Base-by-base conservation (phyloP, 2,113 vertebrate genomes). In the Centropus unirufus region DNA sequence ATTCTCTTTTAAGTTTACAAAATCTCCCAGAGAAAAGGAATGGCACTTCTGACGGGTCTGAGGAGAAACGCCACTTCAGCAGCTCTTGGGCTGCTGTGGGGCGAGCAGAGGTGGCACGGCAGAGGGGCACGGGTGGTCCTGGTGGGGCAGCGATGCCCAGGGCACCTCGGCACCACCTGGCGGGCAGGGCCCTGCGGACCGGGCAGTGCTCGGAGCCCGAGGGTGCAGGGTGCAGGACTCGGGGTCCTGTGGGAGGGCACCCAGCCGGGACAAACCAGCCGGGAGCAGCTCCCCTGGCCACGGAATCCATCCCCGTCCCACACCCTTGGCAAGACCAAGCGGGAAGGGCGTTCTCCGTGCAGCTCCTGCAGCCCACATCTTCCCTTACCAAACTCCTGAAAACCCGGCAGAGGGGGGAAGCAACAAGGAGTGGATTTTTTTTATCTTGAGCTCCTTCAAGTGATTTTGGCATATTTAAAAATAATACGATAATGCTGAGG, bases 1-100 rank as follows among this genome's bases (percentile, higher is more conserved):
- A 61, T 94, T 95, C 95, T 92, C 94, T 95, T 95, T 96, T 70
- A 96, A 96, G 96, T 92, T 96, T 93, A 97, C 72, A 62, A 94
- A 97, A 97, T 92, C 94, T 96, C 89, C 69, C 58, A 32, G 44
- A 96, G 68, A 63, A 84, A 74, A 74, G 66, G 80, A 90, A 57
- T 26, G 30, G 67, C 46, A 19, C 73, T 89, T 83, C 70, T 20
- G 84, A 69, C 12, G 21, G 12, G 4, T 30, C 27, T 8, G 39
- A 58, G 73, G 62, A 88, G 46, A 74, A 70, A 67, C 1, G 1
- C 22, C 59, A 14, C 64, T 72, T 40, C 44, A 29, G 72, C 59
- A 42, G 34, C 55, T 34, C 57, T 52, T 6, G 2, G 39, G 77
- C 22, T 34, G 6, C 87, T 8, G 30, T 0, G 24, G 4, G 18